These are phyloP conservation scores for Brienomyrus brachyistius DNA, from an alignment of 2,113 vertebrate species.

Conservation along the genomic window DNA sequence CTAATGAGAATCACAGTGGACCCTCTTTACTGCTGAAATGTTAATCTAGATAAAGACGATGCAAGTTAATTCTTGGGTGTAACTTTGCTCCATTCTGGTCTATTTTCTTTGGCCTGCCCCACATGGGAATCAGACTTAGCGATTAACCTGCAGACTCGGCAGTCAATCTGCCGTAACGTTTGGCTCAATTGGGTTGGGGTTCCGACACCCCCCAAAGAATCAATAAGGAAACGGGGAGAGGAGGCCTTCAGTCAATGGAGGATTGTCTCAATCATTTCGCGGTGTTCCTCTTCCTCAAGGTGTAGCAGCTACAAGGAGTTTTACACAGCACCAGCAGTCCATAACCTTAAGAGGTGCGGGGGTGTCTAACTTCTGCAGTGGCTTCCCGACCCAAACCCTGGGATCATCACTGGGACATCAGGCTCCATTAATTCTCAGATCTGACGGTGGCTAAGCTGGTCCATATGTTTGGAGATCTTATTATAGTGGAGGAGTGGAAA, in stretches of 20 bases:
- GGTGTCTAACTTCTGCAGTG: not conserved
- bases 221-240: not conserved
- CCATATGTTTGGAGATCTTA: conserved; percentile 93
- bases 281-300: not conserved
- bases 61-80: not conserved
- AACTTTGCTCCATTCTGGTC: not conserved
- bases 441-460: conserved; percentile 52
- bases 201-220: not conserved
- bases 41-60: not conserved
- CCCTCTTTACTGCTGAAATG: not conserved
- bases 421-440: conserved; percentile 52
- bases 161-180: not conserved
- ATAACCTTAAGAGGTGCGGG: not conserved
- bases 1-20: conserved; percentile 28
- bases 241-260: not conserved
- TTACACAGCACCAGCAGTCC: not conserved
- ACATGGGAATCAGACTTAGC: not conserved
- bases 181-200: not conserved
- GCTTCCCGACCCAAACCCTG: not conserved
- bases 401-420: not conserved
- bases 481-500: conserved; percentile 88
- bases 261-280: not conserved
- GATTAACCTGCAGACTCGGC: not conserved
- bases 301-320: not conserved
- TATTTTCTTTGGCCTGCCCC: not conserved